Percentiles rank a stretch among this genome's conserved stretches.
These are phyloP conservation scores for Triplophysa yarkandensis DNA, from an alignment of 2,797 vertebrate genomes.

Conservation along the genomic window DNA sequence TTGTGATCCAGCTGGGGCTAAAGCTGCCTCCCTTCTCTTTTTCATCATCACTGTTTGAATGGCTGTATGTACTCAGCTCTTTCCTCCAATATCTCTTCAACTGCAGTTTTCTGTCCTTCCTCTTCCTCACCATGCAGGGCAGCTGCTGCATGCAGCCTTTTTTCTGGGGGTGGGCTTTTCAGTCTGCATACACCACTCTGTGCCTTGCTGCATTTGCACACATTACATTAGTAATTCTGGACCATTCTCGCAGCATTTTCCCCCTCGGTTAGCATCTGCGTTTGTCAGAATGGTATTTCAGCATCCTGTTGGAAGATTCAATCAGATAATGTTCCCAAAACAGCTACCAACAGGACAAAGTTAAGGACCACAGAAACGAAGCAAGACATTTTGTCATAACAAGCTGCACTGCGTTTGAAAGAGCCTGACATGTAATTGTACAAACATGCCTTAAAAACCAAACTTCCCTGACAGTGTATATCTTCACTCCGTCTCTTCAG, in stretches of 20 bases:
- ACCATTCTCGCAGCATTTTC: slow-evolving; percentile 53
- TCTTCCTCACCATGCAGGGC: slow-evolving; percentile 39
- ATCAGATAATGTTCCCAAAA: slow-evolving; percentile 43
- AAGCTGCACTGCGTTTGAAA: slow-evolving; percentile 53
- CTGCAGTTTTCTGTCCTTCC: slow-evolving; percentile 49
- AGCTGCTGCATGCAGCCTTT: slow-evolving; percentile 49
- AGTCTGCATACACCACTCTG: slow-evolving; percentile 59
- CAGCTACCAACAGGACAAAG: slow-evolving; percentile 27
- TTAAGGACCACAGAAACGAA: slow-evolving; percentile 10
- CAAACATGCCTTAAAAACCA: slow-evolving; percentile 53
- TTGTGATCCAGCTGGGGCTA: slow-evolving; percentile 8
- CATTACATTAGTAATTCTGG: slow-evolving; percentile 67
- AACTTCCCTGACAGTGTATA: slow-evolving; percentile 43
- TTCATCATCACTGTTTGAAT: slow-evolving; percentile 34
- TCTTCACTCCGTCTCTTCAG: slow-evolving; percentile 34
- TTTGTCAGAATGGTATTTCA: slow-evolving; percentile 51
- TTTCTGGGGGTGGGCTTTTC: slow-evolving; percentile 55
- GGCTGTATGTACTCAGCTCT: slow-evolving; percentile 56
- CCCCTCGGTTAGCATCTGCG: slow-evolving; percentile 54
- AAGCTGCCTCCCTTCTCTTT: slow-evolving; percentile 30
- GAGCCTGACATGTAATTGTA: slow-evolving; percentile 46
- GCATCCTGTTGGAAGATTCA: slow-evolving; percentile 48
- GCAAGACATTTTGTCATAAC: slow-evolving; percentile 55
- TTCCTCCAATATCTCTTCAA: slow-evolving; percentile 47
- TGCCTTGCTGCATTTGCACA: slow-evolving; percentile 63